Evolutionary conservation across 2,113 vertebrate genomes (phyloP).

Genomic region (Gymnobelideus leadbeateri): DNA sequence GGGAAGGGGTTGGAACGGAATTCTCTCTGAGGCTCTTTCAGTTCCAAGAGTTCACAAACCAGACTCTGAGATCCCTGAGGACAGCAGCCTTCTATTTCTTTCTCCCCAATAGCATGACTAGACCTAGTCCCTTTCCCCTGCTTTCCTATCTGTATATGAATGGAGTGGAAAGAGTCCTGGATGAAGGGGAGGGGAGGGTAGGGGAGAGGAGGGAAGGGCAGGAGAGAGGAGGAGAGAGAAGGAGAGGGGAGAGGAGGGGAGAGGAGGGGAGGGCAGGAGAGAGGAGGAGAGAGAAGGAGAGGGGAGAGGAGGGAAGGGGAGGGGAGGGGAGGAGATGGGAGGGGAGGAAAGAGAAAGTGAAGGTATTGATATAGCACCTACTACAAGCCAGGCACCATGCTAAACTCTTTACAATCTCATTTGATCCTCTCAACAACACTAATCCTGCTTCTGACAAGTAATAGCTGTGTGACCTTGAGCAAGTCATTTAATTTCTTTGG

Average conservation of each 20-base stretch:
- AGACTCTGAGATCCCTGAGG: neutral
- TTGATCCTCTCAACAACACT: neutral
- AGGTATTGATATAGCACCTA: neutral
- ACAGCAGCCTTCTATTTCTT: neutral
- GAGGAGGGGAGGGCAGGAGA: neutral
- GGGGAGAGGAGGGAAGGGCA: neutral
- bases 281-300: no score
- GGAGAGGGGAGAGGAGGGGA: no score
- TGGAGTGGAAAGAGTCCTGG: neutral
- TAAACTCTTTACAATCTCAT: neutral
- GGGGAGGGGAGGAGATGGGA: no score
- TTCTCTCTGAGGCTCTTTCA: neutral
- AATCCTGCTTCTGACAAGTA: neutral
- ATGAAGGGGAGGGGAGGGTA: neutral
- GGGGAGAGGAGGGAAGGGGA: no score
- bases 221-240: no score
- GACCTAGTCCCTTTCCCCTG: neutral
- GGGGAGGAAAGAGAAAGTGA: no score
- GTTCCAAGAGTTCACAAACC: neutral
- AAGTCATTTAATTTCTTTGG: neutral
- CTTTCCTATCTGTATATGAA: neutral
- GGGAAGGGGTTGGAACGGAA: neutral
- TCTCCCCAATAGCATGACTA: neutral
- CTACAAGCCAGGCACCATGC: neutral
- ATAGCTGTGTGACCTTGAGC: neutral